Percentiles rank a stretch among this genome's conserved stretches.
Conservation (phyloP, 2,797 vertebrate species). For the Halcyon leucocephala region DNA sequence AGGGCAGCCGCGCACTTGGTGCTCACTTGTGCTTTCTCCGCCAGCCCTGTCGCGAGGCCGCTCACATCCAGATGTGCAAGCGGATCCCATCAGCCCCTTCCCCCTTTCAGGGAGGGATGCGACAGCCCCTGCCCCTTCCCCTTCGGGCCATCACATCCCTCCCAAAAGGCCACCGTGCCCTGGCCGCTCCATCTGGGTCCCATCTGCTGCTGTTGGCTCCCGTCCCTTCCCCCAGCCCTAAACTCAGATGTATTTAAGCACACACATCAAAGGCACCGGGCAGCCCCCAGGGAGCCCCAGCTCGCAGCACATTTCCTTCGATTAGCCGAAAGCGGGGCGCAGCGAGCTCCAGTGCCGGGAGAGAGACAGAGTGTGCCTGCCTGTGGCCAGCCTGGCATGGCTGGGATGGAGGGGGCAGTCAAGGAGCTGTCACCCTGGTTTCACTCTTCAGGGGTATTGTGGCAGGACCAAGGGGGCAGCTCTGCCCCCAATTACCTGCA, state of each 20-base stretch:
- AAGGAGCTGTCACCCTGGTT: neutral
- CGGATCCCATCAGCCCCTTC: neutral
- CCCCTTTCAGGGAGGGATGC: neutral
- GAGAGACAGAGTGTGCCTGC: neutral
- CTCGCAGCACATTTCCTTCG: conserved; percentile 50
- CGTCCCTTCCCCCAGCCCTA: conserved; percentile 40
- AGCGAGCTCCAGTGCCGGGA: neutral
- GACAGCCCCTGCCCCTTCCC: neutral
- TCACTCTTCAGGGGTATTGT: neutral
- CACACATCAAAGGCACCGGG: conserved; percentile 65
- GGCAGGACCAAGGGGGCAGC: accelerated
- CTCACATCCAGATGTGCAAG: neutral
- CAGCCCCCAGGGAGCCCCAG: conserved; percentile 4
- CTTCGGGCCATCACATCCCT: neutral
- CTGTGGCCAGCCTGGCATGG: neutral
- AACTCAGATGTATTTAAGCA: conserved; percentile 63
- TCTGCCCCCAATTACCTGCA: neutral
- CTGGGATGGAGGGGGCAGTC: accelerated
- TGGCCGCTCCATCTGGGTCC: conserved; percentile 56
- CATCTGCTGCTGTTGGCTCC: conserved; percentile 59
- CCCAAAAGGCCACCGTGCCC: neutral
- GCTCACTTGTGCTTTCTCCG: neutral
- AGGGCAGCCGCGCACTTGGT: accelerated
- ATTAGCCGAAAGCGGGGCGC: neutral
- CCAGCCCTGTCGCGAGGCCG: neutral